These are phyloP conservation scores for Galaxias olidus DNA, from an alignment of 2,797 vertebrate species.

Conservation along the genomic window DNA sequence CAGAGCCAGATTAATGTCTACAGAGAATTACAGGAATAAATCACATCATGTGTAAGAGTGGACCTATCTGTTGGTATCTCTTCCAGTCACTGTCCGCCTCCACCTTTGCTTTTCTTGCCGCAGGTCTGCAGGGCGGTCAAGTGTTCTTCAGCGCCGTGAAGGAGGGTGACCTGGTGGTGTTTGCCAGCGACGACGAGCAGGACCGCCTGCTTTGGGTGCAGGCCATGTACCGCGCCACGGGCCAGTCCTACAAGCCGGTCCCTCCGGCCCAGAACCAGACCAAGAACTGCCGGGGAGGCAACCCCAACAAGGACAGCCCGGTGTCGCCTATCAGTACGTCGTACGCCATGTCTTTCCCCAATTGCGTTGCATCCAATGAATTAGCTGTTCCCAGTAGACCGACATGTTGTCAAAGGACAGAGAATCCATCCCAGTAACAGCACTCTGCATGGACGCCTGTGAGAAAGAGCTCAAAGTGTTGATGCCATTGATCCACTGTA, in stretches of 20 bases:
- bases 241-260: conserved; percentile 92
- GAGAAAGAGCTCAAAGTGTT: not conserved
- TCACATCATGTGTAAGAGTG: too few relatives aligned
- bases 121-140: conserved; percentile 90
- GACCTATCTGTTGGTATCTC: too few relatives aligned
- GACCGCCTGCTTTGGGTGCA: conserved; percentile 94
- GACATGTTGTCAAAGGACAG: too few relatives aligned
- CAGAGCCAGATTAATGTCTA: too few relatives aligned
- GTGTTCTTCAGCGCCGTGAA: conserved; percentile 94
- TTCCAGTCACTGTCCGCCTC: not conserved
- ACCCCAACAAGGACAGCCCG: conserved; percentile 70
- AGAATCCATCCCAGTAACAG: too few relatives aligned
- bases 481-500: conserved; percentile 38
- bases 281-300: conserved; percentile 80
- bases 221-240: conserved; percentile 96
- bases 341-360: not conserved
- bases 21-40: too few relatives aligned
- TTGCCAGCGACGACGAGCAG: conserved; percentile 92
- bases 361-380: not conserved
- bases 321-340: conserved; percentile 84
- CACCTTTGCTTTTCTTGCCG: not conserved
- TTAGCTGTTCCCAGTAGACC: too few relatives aligned
- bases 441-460: not conserved
- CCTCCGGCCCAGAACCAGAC: conserved; percentile 82
- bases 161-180: conserved; percentile 92